Evolutionary conservation across 2,113 vertebrate genomes (phyloP).

Genomic region (Corythoichthys haematopterus): DNA sequence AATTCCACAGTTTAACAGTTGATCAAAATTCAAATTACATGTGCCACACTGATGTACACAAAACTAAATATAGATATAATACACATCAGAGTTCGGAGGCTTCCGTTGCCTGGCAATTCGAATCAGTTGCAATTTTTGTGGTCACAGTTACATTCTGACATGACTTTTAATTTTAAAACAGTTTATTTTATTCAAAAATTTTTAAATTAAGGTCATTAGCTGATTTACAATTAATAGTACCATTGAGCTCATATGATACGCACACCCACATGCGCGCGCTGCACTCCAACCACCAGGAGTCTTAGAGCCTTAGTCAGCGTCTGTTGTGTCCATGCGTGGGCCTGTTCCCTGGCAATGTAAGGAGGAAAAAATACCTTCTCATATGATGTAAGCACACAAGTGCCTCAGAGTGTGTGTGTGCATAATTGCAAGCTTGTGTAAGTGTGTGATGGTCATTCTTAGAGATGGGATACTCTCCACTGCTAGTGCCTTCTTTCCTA

Average conservation of each 20-base stretch:
- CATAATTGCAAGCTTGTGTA: slow-evolving; percentile 1
- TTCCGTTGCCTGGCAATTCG: too few relatives aligned
- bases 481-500: slow-evolving; percentile 44
- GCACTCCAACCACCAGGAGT: slow-evolving; percentile 32
- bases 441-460: slow-evolving; percentile 40
- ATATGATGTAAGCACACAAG: slow-evolving; percentile 73
- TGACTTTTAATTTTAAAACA: too few relatives aligned
- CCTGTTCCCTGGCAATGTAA: slow-evolving; percentile 69
- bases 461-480: slow-evolving; percentile 42
- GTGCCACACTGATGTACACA: slow-evolving; percentile 6
- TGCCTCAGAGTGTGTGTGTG: slow-evolving; percentile 11
- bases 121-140: too few relatives aligned
- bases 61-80: background rate
- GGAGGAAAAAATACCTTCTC: slow-evolving; percentile 73
- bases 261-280: background rate
- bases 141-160: too few relatives aligned
- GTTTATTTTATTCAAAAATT: too few relatives aligned
- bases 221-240: too few relatives aligned
- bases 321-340: slow-evolving; percentile 70
- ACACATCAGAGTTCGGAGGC: background rate
- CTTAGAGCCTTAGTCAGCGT: slow-evolving; percentile 61
- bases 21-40: slow-evolving; percentile 7
- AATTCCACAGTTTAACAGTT: slow-evolving; percentile 25
- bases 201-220: too few relatives aligned
- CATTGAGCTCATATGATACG: background rate